phyloP scores from a whole-genome alignment of 2,797 vertebrate species.

The Tarsius wallacei region DNA sequence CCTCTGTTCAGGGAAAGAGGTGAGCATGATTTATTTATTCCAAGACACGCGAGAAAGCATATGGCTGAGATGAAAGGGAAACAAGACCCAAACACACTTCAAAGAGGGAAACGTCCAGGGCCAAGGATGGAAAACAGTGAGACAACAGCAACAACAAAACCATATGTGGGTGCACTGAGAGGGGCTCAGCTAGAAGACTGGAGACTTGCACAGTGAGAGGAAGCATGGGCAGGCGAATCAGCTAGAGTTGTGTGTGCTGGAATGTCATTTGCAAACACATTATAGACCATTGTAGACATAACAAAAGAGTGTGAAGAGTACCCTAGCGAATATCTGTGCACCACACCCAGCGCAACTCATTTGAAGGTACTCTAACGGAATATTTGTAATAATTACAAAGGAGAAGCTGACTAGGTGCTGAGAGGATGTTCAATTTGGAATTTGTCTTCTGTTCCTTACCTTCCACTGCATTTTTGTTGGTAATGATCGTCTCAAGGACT shows the following conservation, averaged over 20 bases:
- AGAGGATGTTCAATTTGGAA: neutral
- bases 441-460: neutral
- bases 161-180: accelerated
- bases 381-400: accelerated
- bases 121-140: neutral
- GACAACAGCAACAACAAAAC: too few relatives aligned
- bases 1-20: neutral
- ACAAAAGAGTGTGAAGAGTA: accelerated
- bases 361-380: accelerated
- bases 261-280: accelerated
- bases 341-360: accelerated
- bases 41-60: neutral
- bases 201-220: accelerated
- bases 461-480: neutral
- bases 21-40: slow-evolving; percentile 26
- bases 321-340: accelerated
- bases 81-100: neutral
- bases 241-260: accelerated
- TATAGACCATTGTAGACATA: accelerated
- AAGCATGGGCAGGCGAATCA: accelerated
- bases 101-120: neutral
- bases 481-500: neutral
- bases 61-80: neutral
- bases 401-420: accelerated
- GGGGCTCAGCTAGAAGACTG: accelerated